Conservation (phyloP, 2,888 invertebrate species). For the Volucella inanis region DNA sequence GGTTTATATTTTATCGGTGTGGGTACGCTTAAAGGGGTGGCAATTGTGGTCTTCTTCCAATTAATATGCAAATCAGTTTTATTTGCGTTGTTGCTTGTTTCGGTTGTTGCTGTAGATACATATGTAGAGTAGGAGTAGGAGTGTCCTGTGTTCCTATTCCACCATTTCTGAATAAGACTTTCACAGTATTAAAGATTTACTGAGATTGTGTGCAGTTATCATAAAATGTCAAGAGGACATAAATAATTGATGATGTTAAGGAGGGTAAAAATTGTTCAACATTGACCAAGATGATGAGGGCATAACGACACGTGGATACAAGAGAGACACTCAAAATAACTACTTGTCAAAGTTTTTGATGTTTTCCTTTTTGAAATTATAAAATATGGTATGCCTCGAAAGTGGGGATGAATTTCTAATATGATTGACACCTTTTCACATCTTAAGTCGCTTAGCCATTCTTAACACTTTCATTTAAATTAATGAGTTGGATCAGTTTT, state of each 20-base stretch:
- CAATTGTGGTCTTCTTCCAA: conserved; percentile 66
- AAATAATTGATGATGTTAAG: conserved; percentile 52
- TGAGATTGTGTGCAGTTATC: conserved; percentile 61
- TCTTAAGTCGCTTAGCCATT: too few species aligned
- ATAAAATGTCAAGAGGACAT: conserved; percentile 55
- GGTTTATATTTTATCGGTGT: neutral
- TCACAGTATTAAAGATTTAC: conserved; percentile 48
- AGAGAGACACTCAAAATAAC: conserved; percentile 7
- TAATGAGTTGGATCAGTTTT: too few species aligned
- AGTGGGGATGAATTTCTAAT: too few species aligned
- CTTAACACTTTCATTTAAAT: too few species aligned
- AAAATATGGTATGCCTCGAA: too few species aligned
- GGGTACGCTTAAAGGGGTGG: conserved; percentile 15
- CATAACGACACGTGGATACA: conserved; percentile 35
- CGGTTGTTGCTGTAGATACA: neutral
- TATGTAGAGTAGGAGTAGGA: neutral
- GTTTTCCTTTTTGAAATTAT: too few species aligned
- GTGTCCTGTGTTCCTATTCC: neutral
- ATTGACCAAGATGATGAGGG: conserved; percentile 47
- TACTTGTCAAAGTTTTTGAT: conserved; percentile 9
- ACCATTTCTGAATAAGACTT: conserved; percentile 3
- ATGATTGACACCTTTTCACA: too few species aligned
- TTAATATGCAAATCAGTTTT: conserved; percentile 74
- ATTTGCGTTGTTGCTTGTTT: conserved; percentile 50
- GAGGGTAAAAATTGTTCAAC: conserved; percentile 37